A percentile compares a stretch with the other conserved stretches of the same genome.
These are phyloP conservation scores for Danaus chrysippus DNA, from an alignment of 2,888 invertebrate genomes.

Conservation along the genomic window DNA sequence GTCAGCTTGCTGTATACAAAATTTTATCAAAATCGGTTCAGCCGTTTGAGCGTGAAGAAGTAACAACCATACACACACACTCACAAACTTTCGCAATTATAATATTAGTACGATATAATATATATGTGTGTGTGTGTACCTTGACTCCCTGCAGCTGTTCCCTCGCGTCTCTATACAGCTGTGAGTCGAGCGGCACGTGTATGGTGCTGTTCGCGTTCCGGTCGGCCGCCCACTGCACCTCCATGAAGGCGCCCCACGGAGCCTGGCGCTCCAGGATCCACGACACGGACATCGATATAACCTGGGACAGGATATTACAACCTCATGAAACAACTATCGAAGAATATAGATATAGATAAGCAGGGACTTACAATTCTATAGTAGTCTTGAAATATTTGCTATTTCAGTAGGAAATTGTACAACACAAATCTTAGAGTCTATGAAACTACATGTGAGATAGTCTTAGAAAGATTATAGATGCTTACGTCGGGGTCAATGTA, in stretches of 20 bases:
- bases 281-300: slow-evolving; percentile 89
- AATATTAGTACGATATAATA: background rate
- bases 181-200: slow-evolving; percentile 63
- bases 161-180: slow-evolving; percentile 84
- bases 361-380: too few species aligned
- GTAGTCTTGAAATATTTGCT: too few species aligned
- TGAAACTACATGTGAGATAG: background rate
- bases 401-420: background rate
- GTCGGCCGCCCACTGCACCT: slow-evolving; percentile 92
- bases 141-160: slow-evolving; percentile 30
- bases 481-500: slow-evolving; percentile 92
- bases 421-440: background rate
- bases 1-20: too few species aligned
- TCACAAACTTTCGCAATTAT: too few species aligned
- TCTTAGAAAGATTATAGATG: slow-evolving; percentile 8
- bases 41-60: too few species aligned
- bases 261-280: slow-evolving; percentile 94
- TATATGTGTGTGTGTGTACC: slow-evolving; percentile 35
- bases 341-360: too few species aligned
- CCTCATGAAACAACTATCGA: too few species aligned
- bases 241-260: slow-evolving; percentile 92
- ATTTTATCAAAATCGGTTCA: too few species aligned
- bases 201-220: slow-evolving; percentile 90
- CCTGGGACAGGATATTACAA: slow-evolving; percentile 41
- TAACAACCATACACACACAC: too few species aligned